Percentiles rank a stretch among this genome's conserved stretches.
These are phyloP conservation scores for Lethrus apterus DNA, from an alignment of 1,140 invertebrate species.

Conservation along the genomic window DNA sequence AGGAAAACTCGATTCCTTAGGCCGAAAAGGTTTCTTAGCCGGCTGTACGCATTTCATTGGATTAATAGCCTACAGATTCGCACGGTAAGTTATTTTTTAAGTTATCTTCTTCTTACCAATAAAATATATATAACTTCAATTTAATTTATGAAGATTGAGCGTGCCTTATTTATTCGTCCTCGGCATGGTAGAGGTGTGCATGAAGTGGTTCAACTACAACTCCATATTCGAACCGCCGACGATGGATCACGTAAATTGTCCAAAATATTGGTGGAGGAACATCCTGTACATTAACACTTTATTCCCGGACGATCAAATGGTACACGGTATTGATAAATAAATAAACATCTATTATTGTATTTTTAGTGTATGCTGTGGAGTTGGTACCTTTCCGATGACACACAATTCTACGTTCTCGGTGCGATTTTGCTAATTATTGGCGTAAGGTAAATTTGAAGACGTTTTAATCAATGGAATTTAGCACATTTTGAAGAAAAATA, in stretches of 20 bases:
- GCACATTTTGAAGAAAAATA: too few species aligned
- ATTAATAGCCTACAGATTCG: constrained; percentile 70
- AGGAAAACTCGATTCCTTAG: constrained; percentile 63
- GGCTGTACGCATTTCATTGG: constrained; percentile 68
- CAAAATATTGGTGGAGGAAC: constrained; percentile 81
- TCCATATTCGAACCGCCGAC: constrained; percentile 76
- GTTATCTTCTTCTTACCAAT: background rate
- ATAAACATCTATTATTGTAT: constrained; percentile 10
- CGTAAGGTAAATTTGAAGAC: constrained; percentile 41
- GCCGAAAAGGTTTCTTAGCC: constrained; percentile 61
- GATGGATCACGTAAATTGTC: constrained; percentile 70
- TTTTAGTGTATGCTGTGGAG: constrained; percentile 82
- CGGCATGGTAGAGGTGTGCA: constrained; percentile 67
- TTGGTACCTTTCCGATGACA: constrained; percentile 82
- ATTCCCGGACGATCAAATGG: constrained; percentile 80
- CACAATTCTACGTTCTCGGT: constrained; percentile 75
- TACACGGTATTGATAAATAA: constrained; percentile 34
- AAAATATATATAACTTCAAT: background rate
- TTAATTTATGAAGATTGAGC: constrained; percentile 56
- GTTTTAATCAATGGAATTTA: too few species aligned
- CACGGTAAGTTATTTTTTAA: constrained; percentile 45
- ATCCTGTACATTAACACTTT: constrained; percentile 76
- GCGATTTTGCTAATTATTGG: constrained; percentile 70
- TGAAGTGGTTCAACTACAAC: constrained; percentile 75
- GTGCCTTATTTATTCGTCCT: constrained; percentile 78